Evolutionary conservation across 2,113 vertebrate genomes (phyloP), one percentile per base, ranked within the genome.

Genomic region (Catharus fuscescens): DNA sequence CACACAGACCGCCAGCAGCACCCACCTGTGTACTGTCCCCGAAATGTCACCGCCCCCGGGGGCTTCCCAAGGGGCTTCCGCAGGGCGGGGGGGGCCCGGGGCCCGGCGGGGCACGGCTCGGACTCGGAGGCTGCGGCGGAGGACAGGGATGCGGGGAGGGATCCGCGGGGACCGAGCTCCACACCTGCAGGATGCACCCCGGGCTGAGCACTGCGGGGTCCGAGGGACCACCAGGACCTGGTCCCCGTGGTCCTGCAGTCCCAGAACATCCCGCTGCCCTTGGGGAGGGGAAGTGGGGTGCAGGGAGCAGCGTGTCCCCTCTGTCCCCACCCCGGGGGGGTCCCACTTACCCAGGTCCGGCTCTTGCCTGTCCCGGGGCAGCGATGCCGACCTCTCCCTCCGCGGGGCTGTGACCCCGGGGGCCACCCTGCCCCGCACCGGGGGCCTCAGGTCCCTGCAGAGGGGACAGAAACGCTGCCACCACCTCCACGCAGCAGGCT

Each of bases 1-100:
- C 13, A 2, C 5, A 8, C 42, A 1, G 2, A 16, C n/a, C 0
- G 0, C 25, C 4, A 3, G 12, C 38, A 53, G 9, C 52, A 76
- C 98, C 93, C 93, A 99, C 98, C 97, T 95, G 95, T 88, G 62
- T 96, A 89, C 11, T 96, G 97, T 57, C 97, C 98, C 82, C 36
- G 93, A 65, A 92, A 79, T 7, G 65, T 76, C 89, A 85, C 59
- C 6, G 38, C 21, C 4, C 82, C 88, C 3, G 45, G 26, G 16
- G 31, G 48, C 12, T 48, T 45, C 25, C 32, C 56, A 2, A 53
- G 14, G 32, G 24, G 65, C 6, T 70, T 57, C 40, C 3, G 34
- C 2, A 40, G 47, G n/a, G 52, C 40, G 0, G 47, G 64, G 32
- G n/a, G 7, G 4, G 61, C 47, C 19, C 11, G 83, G 29, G 38